Evolutionary conservation across 2,888 invertebrate species (phyloP), one percentile per base, ranked within the genome.

Genomic region (Cataglyphis albicans): DNA sequence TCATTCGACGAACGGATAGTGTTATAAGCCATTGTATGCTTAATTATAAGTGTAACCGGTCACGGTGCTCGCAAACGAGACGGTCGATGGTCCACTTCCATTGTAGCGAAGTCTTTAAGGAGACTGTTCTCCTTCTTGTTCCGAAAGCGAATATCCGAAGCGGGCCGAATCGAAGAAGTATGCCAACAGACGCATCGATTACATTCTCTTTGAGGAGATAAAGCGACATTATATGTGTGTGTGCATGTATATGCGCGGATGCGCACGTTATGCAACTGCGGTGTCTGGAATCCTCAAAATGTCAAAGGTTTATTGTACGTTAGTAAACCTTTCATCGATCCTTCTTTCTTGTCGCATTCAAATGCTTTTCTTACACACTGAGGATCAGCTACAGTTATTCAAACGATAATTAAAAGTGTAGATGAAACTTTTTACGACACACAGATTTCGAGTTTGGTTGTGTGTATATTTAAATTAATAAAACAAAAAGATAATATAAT

Each of bases 21-120:
- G 76, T 75, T 84, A 82, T 80, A 32, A 70, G 81, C 89, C 83
- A 90, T 90, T 90, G 90, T 90, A 83, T 83, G 86, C 83, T 83
- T 90, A 89, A 90, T 90, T 90, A 85, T 86, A 87, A 89, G 78
- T 83, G 85, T 84, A 84, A 84, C 83, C 84, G 85, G 83, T 84
- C 85, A 85, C 82, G 86, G 64, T 81, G n/a, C 82, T 29, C 72
- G 88, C 82, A 44, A 81, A 67, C 73, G 64, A 52, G 64, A 52
- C 75, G 74, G 52, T 25, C 35, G 76, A 32, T 64, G 64, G 55
- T 74, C 80, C 64, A 35, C 73, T 76, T 81, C 82, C 70, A 86
- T 90, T 90, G 90, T 86, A 65, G 64, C 52, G 74, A 61, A 67
- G 55, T 73, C 82, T 67, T 82, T 74, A 83, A 83, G 81, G 35